A percentile compares a stretch with the other conserved stretches of the same genome.
Conservation (phyloP, 2,888 invertebrate species). For the Hypselothyrea guttata region DNA sequence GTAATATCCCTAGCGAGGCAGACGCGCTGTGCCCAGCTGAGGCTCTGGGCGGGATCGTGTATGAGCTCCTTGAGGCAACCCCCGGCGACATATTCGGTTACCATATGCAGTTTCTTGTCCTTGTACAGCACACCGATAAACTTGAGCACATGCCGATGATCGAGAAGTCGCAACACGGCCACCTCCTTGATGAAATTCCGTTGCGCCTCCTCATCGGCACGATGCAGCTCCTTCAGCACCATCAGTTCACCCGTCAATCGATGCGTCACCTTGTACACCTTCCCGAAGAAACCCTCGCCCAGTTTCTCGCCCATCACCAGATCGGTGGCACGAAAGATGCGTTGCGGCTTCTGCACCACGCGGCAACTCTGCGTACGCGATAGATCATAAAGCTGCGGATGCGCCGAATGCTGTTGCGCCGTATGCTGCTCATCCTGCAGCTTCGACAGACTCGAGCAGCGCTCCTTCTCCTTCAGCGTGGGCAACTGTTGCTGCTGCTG, state of each 20-base stretch:
- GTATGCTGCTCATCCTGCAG: slow-evolving; percentile 88
- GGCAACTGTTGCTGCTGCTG: slow-evolving; percentile 17
- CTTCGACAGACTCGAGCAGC: slow-evolving; percentile 93
- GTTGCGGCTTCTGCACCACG: slow-evolving; percentile 84
- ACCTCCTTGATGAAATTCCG: slow-evolving; percentile 97
- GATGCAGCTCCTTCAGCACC: slow-evolving; percentile 96
- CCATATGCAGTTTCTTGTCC: slow-evolving; percentile 94
- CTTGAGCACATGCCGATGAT: slow-evolving; percentile 94
- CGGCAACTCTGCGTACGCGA: slow-evolving; percentile 94
- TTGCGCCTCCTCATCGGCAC: slow-evolving; percentile 97
- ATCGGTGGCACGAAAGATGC: slow-evolving; percentile 96
- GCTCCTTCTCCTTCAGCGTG: slow-evolving; percentile 87
- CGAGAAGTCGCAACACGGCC: slow-evolving; percentile 93
- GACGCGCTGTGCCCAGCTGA: slow-evolving; percentile 91
- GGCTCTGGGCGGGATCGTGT: slow-evolving; percentile 87
- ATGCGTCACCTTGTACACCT: slow-evolving; percentile 95
- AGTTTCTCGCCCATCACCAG: slow-evolving; percentile 93
- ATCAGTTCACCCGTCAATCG: slow-evolving; percentile 95
- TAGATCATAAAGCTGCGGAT: slow-evolving; percentile 85
- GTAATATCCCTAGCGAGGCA: slow-evolving; percentile 95
- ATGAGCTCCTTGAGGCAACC: slow-evolving; percentile 94
- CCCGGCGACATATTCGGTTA: slow-evolving; percentile 96
- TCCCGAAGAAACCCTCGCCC: slow-evolving; percentile 97
- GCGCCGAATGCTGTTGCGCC: slow-evolving; percentile 71
- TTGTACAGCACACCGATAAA: slow-evolving; percentile 97